phyloP scores from a whole-genome alignment of 1,140 invertebrate species.

The Venustaconcha ellipsiformis region DNA sequence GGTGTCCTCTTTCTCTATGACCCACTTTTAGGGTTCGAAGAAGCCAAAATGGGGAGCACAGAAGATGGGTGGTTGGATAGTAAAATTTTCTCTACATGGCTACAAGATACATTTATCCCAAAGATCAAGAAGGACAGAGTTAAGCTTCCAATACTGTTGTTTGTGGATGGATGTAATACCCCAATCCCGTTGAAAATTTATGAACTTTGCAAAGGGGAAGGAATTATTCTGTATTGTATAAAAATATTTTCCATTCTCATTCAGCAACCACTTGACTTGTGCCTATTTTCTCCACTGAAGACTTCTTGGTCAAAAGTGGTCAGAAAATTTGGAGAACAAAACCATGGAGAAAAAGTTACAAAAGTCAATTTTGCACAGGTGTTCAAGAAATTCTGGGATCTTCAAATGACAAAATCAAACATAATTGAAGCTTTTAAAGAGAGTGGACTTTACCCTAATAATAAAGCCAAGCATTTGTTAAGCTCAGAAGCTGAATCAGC shows the following conservation, averaged over 20 bases:
- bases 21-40: slow-evolving; percentile 13
- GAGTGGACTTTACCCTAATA: no score
- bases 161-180: slow-evolving; percentile 2
- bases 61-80: slow-evolving; percentile 20
- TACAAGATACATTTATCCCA: slow-evolving; percentile 1
- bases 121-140: background rate
- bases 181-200: no score
- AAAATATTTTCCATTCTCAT: background rate
- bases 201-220: slow-evolving; percentile 7
- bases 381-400: no score
- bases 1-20: slow-evolving; percentile 2
- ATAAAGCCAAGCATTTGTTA: no score
- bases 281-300: slow-evolving; percentile 6
- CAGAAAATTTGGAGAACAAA: no score
- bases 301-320: no score
- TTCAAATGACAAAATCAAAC: no score
- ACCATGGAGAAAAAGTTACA: no score
- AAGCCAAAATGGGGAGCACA: slow-evolving; percentile 1
- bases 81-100: slow-evolving; percentile 7
- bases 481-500: no score
- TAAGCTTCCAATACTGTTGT: slow-evolving; percentile 4
- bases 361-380: no score
- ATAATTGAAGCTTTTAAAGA: no score
- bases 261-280: slow-evolving; percentile 6
- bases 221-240: slow-evolving; percentile 10